phyloP scores from a whole-genome alignment of 2,888 invertebrate genomes.

The Apamea epomidion region DNA sequence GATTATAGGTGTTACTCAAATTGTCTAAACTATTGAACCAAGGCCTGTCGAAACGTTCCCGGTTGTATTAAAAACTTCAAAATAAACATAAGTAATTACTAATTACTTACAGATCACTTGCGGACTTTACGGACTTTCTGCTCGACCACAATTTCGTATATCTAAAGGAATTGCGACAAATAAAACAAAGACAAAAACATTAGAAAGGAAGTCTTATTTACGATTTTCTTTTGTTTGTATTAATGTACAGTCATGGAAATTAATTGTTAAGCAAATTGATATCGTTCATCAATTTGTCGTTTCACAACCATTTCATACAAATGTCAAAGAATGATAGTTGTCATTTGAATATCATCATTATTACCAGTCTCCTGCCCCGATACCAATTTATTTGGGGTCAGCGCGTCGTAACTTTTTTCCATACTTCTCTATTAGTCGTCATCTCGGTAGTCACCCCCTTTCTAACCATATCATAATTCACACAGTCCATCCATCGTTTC shows the following conservation, averaged over 20 bases:
- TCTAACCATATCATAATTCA: too few relatives aligned
- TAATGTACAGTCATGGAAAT: neutral
- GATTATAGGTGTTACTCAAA: neutral
- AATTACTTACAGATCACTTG: neutral
- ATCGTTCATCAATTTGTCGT: neutral
- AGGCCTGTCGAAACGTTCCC: neutral
- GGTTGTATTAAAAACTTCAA: neutral
- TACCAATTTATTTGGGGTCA: too few relatives aligned
- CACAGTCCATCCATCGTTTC: too few relatives aligned
- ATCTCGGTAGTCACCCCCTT: too few relatives aligned
- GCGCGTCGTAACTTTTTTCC: too few relatives aligned
- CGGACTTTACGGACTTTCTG: neutral
- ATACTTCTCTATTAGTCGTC: too few relatives aligned
- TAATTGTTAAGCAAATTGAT: neutral
- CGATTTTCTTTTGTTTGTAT: neutral
- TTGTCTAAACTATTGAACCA: neutral
- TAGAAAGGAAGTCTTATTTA: too few relatives aligned
- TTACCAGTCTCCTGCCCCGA: too few relatives aligned
- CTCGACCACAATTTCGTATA: neutral
- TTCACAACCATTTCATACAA: neutral
- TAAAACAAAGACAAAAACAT: too few relatives aligned
- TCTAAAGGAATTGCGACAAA: too few relatives aligned
- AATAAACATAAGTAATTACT: neutral
- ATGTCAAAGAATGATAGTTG: neutral
- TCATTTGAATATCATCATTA: neutral